Conservation (phyloP, 64 coral and sea anemone genomes). For the Trachythela sp. region DNA sequence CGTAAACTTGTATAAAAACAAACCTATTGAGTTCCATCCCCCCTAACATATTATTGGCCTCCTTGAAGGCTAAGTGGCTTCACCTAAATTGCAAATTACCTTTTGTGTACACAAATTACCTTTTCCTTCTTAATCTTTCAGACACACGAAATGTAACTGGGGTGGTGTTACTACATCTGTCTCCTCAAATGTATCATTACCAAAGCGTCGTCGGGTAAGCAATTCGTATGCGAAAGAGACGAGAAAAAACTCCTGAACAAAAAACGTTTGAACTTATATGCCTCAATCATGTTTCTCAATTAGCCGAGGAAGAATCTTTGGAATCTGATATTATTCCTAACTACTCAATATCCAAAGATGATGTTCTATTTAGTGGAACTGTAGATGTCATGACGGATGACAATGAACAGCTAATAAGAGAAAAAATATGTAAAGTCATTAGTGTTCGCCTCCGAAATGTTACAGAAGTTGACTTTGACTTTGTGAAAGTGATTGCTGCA, state of each 20-base stretch:
- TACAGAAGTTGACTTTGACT: not conserved
- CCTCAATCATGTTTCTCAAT: slow-evolving; percentile 14
- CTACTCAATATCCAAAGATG: slow-evolving; percentile 24
- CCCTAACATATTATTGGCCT: too few relatives aligned
- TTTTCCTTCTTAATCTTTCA: not conserved
- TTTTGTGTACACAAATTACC: not conserved
- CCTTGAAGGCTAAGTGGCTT: not conserved
- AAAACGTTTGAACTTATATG: slow-evolving; percentile 17
- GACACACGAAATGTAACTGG: not conserved
- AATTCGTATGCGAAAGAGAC: not conserved
- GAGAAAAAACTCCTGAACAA: not conserved
- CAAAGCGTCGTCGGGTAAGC: slow-evolving; percentile 10
- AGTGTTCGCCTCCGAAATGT: slow-evolving; percentile 7
- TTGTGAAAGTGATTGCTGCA: slow-evolving; percentile 45
- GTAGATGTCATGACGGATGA: slow-evolving; percentile 32
- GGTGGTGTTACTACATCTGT: not conserved
- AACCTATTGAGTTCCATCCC: too few relatives aligned
- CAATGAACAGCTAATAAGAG: slow-evolving; percentile 12
- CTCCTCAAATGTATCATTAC: not conserved
- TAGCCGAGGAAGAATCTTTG: not conserved
- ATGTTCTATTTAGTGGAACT: slow-evolving; percentile 35
- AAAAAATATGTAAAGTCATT: slow-evolving; percentile 47
- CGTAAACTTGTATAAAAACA: too few relatives aligned
- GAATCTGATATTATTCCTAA: not conserved
- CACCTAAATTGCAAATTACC: not conserved